Evolutionary conservation across 2,113 vertebrate species (phyloP).

Genomic region (Odontesthes bonariensis): DNA sequence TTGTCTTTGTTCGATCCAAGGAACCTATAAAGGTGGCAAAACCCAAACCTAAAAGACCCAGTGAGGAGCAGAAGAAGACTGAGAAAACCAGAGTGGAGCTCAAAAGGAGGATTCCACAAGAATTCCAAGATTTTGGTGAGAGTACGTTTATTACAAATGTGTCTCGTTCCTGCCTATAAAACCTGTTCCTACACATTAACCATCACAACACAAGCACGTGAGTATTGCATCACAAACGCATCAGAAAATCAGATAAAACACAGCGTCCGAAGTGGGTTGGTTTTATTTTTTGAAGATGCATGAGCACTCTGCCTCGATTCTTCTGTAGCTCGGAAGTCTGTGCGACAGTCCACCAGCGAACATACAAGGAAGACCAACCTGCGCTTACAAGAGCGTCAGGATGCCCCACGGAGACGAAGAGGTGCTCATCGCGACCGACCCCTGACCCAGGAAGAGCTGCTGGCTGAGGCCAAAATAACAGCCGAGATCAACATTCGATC

Average conservation of each 20-base stretch:
- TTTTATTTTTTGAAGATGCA: neutral
- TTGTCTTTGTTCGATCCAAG: conserved; percentile 69
- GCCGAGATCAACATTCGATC: conserved; percentile 94
- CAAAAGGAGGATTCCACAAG: conserved; percentile 82
- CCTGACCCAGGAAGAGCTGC: conserved; percentile 93
- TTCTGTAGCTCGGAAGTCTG: conserved; percentile 89
- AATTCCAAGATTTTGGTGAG: conserved; percentile 89
- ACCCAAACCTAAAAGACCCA: conserved; percentile 87
- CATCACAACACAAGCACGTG: neutral
- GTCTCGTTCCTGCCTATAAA: no score
- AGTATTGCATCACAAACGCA: neutral
- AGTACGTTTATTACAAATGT: conserved; percentile 78
- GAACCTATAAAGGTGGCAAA: conserved; percentile 91
- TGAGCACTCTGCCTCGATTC: neutral
- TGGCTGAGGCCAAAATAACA: conserved; percentile 93
- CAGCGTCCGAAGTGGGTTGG: neutral
- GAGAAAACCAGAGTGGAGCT: conserved; percentile 86
- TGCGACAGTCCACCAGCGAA: conserved; percentile 95
- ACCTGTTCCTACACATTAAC: neutral
- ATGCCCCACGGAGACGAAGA: conserved; percentile 90
- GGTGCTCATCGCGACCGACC: conserved; percentile 89
- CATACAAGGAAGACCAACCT: conserved; percentile 94
- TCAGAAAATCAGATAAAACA: neutral
- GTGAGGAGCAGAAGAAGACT: conserved; percentile 76
- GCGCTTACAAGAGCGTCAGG: conserved; percentile 92